Conservation (phyloP, 1,140 invertebrate species). For the Drosophila parabipectinata region DNA sequence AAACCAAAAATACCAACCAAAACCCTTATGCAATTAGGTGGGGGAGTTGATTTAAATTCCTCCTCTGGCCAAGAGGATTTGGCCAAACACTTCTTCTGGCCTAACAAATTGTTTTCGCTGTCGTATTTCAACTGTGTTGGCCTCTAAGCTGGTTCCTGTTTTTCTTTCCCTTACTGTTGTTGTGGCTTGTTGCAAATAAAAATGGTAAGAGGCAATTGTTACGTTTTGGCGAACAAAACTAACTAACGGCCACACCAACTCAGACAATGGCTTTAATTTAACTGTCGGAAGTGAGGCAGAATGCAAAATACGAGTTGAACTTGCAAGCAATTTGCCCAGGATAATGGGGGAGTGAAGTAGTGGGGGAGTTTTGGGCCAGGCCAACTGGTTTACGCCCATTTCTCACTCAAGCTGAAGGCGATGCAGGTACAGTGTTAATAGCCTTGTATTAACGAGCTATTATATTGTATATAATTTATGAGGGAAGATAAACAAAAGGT, state of each 20-base stretch:
- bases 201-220: slow-evolving; percentile 69
- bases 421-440: neutral
- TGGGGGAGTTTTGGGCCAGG: slow-evolving; percentile 5
- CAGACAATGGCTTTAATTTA: slow-evolving; percentile 83
- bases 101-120: slow-evolving; percentile 77
- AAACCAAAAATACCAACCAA: slow-evolving; percentile 4
- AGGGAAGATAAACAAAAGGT: no score
- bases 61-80: slow-evolving; percentile 40
- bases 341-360: slow-evolving; percentile 4
- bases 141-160: slow-evolving; percentile 19
- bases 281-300: slow-evolving; percentile 82
- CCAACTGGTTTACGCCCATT: slow-evolving; percentile 54
- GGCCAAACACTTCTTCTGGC: slow-evolving; percentile 61
- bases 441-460: neutral
- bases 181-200: slow-evolving; percentile 69
- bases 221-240: slow-evolving; percentile 70
- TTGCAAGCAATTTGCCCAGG: slow-evolving; percentile 71
- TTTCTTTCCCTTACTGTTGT: slow-evolving; percentile 30
- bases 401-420: slow-evolving; percentile 47
- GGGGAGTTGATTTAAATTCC: slow-evolving; percentile 1
- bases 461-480: neutral
- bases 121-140: slow-evolving; percentile 59
- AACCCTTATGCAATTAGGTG: slow-evolving; percentile 41
- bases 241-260: slow-evolving; percentile 60
- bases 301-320: slow-evolving; percentile 82